Evolutionary conservation across 2,888 invertebrate species (phyloP), one percentile per base, ranked within the genome.

Genomic region (Xanthia togata): DNA sequence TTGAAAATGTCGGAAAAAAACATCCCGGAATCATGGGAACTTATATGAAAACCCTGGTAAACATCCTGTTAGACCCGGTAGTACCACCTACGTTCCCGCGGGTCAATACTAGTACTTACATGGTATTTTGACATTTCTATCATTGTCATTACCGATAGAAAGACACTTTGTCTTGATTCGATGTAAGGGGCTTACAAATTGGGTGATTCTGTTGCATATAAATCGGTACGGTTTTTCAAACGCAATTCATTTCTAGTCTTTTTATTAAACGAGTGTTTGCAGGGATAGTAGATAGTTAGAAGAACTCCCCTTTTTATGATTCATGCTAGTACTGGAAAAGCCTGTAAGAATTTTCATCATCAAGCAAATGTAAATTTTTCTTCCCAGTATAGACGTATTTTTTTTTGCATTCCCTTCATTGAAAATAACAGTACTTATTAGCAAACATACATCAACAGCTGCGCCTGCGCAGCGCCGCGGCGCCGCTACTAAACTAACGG

Each of bases 401-500:
- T 9, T 31, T 23, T 11, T 17, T 26, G 2, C 17, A 38, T 20
- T 20, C 3, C 20, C 12, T 47, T 57, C 38, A n/a, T 47, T 6
- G 12, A 64, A 76, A 47, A 57, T 57, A 64, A 35, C 31, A 50
- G 64, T 64, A n/a, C n/a, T n/a, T n/a, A 60, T 20, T 23, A 20
- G 0, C 11, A 14, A 35, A 6, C 11, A 0, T 12, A 26, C 26
- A 31, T 71, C n/a, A 60, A 73, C 60, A 72, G 23, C 8, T 76
- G 72, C 80, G 44, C 53, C 20, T 59, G 76, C 83, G 53, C 76
- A 79, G 57, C 64, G 26, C 81, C 38, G 72, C 64, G 70, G 84
- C 83, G 87, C 83, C 78, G 17, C 81, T 67, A 68, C 44, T 31
- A 35, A 79, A 83, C 75, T 87, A 85, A 87, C 90, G 90, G 89